Evolutionary conservation across 92 coral and sea anemone species (phyloP), one percentile per base, ranked within the genome.

Genomic region (Heteractis magnifica): DNA sequence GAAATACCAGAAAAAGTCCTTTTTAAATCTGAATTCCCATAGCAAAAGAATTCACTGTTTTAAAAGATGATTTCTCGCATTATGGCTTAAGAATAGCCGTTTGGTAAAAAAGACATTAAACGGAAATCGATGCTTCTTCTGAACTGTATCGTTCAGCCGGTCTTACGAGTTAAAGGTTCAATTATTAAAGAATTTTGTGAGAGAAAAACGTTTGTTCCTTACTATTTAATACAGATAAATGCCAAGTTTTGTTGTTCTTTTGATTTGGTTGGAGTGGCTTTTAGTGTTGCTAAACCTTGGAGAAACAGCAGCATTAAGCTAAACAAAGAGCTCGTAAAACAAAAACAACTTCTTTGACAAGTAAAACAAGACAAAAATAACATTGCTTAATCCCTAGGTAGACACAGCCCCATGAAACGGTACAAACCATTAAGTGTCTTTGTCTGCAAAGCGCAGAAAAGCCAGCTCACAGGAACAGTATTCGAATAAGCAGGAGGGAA

Each of bases 311-410:
- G 34, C 87, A 84, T 77, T 84, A 62, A 84, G 76, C 87, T 75
- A 84, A 76, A 84, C 87, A 84, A 84, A 84, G 87, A 84, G 23
- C 10, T 7, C 73, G 49, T 68, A 68, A 68, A 68, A 21, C 73
- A 68, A 68, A 68, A 68, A 68, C 73, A 68, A 68, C 49, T 68
- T 23, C 73, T 68, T n/a, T 76, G 87, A 75, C 87, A 70, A 19
- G 26, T 79, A 82, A 60, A 82, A 82, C 79, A 81, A 81, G 86
- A 56, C 77, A 55, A 82, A 76, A 82, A 75, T 56, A 82, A 82
- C 86, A 82, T 75, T 82, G 78, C 76, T 82, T 82, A 82, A 82
- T 82, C 86, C 79, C 79, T 75, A 50, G 19, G 72, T 82, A n/a
- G 86, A 82, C 79, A 82, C 73, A 82, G 72, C 11, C 20, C 73